Evolutionary conservation across 2,797 vertebrate genomes (phyloP).

Genomic region (Podargus strigoides): DNA sequence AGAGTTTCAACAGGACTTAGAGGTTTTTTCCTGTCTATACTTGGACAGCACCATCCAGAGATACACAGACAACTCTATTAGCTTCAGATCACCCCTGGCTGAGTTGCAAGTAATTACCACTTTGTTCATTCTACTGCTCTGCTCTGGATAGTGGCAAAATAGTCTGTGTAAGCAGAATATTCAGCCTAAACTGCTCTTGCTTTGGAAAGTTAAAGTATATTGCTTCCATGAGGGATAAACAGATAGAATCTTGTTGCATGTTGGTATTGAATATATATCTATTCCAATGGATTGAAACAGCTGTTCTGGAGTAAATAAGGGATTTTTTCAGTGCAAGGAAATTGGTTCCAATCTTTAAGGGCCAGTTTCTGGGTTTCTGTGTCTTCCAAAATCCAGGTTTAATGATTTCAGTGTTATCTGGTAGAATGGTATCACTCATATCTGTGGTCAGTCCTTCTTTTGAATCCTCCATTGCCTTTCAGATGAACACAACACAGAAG

Average conservation of each 20-base stretch:
- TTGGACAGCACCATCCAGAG: neutral
- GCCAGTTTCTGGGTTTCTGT: neutral
- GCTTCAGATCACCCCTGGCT: neutral
- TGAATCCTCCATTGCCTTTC: neutral
- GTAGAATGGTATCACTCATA: neutral
- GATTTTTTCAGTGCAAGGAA: neutral
- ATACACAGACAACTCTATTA: neutral
- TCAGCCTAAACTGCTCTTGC: neutral
- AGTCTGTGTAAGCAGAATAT: neutral
- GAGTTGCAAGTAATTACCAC: neutral
- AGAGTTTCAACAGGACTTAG: neutral
- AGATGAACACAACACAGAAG: neutral
- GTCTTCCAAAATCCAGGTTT: neutral
- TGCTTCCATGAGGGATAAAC: neutral
- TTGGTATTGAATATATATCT: neutral
- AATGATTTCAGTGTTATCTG: neutral
- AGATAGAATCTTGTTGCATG: neutral
- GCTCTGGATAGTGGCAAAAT: neutral
- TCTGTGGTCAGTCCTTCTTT: neutral
- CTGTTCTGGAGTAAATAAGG: neutral
- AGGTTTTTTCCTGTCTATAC: neutral
- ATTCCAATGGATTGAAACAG: neutral
- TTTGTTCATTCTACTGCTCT: neutral
- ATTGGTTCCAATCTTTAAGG: neutral
- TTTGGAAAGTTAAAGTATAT: neutral